Evolutionary conservation across 2,113 vertebrate genomes (phyloP), one percentile per base, ranked within the genome.

Genomic region (Peromyscus californicus): DNA sequence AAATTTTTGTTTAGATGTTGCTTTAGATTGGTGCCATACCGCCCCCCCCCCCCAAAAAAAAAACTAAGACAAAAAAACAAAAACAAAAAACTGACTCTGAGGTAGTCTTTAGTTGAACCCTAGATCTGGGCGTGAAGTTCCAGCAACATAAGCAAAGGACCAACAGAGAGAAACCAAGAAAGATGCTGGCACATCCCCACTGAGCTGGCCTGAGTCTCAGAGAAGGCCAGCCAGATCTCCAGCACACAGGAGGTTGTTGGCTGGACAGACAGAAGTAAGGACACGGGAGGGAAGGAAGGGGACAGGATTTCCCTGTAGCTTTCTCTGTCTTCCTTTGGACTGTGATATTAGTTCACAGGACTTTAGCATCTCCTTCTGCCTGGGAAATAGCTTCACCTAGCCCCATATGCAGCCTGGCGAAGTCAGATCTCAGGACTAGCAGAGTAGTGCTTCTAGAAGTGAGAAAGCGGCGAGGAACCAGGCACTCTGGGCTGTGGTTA

Each of bases 1-100:
- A 89, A 54, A 86, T 86, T 76, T n/a, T 0, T 90, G 26, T 93
- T 93, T 69, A 72, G 69, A 93, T 92, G 54, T 78, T 36, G 36
- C 31, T 42, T 22, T 74, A 70, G 31, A 24, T 3, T 90, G 36
- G 48, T 78, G 3, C 11, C 51, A 12, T n/a, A n/a, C n/a, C n/a
- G n/a, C 51, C 51, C 51, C 33, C 84, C 48, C 33, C 72, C 89
- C 16, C n/a, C n/a, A n/a, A n/a, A n/a, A n/a, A n/a, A n/a, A n/a
- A n/a, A n/a, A n/a, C 12, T 24, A 42, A 48, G 1, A 31, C 39
- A 45, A 78, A 78, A 16, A 61, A n/a, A 63, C 21, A 87, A 69
- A 84, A 4, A 4, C 26, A 65, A 3, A 26, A 67, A 92, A 29
- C 12, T 57, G 83, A 33, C 22, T 10, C 4, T 82, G 39, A 86